Evolutionary conservation across 2,113 vertebrate species (phyloP), one percentile per base, ranked within the genome.

Genomic region (Epinephelus fuscoguttatus): DNA sequence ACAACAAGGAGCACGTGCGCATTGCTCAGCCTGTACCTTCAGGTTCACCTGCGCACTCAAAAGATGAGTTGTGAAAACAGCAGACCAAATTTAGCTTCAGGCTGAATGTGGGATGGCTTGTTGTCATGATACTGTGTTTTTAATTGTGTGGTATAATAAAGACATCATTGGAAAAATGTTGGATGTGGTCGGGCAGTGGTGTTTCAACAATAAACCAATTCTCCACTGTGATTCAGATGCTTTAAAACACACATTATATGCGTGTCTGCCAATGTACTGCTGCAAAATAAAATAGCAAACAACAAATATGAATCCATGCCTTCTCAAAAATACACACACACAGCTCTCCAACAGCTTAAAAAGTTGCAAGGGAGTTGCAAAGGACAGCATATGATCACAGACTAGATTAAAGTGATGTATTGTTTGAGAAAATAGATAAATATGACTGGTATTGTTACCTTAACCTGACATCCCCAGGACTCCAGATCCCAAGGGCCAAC

Each of bases 61-160:
- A 80, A 66, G 89, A 94, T 0, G 92, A 93, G 56, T 42, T 93
- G 63, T 94, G 71, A 94, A 75, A 72, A 56, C 27, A 75, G 7
- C 21, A 55, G 3, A 21, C 13, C 10, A 6, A 2, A 25, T 63
- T 49, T 59, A 67, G 21, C 7, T 62, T 55, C 25, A 11, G 9
- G 9, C 30, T 18, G 10, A 71, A 33, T 77, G 45, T 77, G 4
- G 33, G 19, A 25, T 45, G 63, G 12, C 21, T 45, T 70, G 14
- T 60, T 73, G 11, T 23, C 13, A 62, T 69, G 30, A 23, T 33
- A n/a, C 3, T 21, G 12, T 59, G 13, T 66, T 72, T 77, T 70
- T 53, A 4, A 55, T 19, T 61, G 27, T 59, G 30, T 17, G 70
- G 10, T 47, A 40, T 64, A 83, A 75, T 81, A 85, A 78, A 82